Conservation (phyloP, 2,113 vertebrate species). For the Harpagus bidentatus region DNA sequence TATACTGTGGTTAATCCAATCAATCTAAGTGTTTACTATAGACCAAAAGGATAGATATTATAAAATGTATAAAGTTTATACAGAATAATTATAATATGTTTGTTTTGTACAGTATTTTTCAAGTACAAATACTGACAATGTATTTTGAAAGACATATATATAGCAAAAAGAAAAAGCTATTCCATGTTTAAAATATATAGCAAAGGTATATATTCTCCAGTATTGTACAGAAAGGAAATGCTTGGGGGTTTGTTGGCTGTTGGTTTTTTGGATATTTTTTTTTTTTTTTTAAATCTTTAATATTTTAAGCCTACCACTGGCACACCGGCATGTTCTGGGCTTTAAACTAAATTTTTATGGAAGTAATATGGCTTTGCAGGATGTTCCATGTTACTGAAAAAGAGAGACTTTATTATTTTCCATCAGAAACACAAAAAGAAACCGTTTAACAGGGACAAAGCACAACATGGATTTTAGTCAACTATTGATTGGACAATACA, state of each 20-base stretch:
- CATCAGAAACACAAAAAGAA: slow-evolving; percentile 47
- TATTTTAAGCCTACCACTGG: slow-evolving; percentile 69
- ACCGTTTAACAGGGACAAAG: slow-evolving; percentile 51
- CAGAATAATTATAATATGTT: slow-evolving; percentile 85
- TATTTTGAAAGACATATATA: slow-evolving; percentile 86
- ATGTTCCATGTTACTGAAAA: slow-evolving; percentile 20
- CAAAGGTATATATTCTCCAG: slow-evolving; percentile 77
- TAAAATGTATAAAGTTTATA: slow-evolving; percentile 91
- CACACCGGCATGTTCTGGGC: slow-evolving; percentile 57
- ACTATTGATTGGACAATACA: slow-evolving; percentile 51
- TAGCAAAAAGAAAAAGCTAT: slow-evolving; percentile 74
- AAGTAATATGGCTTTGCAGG: slow-evolving; percentile 22
- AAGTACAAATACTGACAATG: slow-evolving; percentile 87
- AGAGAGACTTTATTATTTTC: slow-evolving; percentile 46
- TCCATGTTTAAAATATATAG: slow-evolving; percentile 76
- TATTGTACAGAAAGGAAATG: slow-evolving; percentile 73
- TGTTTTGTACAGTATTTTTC: slow-evolving; percentile 94
- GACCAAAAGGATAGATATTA: slow-evolving; percentile 87
- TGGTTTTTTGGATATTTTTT: background rate
- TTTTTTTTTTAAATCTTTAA: slow-evolving; percentile 19
- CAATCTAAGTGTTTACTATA: slow-evolving; percentile 81
- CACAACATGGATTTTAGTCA: slow-evolving; percentile 65
- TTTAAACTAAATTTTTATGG: slow-evolving; percentile 66
- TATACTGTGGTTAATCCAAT: slow-evolving; percentile 85
- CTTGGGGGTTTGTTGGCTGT: slow-evolving; percentile 35